Conservation (phyloP, 2,888 invertebrate genomes). For the Choristoneura rosaceana region DNA sequence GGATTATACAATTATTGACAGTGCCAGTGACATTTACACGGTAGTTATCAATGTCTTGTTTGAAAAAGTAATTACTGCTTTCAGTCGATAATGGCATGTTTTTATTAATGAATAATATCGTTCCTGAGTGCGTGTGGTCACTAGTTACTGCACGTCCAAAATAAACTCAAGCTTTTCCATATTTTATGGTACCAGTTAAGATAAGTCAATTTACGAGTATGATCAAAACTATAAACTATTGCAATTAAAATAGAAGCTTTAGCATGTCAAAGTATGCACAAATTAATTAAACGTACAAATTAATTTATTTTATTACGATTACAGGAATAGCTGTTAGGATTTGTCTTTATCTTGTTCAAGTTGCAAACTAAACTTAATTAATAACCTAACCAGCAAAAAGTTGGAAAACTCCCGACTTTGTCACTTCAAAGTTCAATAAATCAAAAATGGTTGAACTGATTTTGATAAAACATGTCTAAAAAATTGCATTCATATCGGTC, state of each 20-base stretch:
- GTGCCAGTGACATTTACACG: slow-evolving; percentile 21
- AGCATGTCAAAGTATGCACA: neutral
- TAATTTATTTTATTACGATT: too few relatives aligned
- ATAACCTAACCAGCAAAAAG: too few relatives aligned
- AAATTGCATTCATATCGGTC: too few relatives aligned
- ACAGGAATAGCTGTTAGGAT: neutral
- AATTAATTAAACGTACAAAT: neutral
- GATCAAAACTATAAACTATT: slow-evolving; percentile 11
- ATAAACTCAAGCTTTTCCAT: slow-evolving; percentile 7
- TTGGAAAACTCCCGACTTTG: too few relatives aligned
- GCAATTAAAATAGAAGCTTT: neutral
- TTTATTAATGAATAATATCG: slow-evolving; percentile 10
- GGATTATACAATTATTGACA: slow-evolving; percentile 14
- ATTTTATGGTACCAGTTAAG: slow-evolving; percentile 14
- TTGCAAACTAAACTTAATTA: too few relatives aligned
- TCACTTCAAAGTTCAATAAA: too few relatives aligned
- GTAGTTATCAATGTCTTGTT: slow-evolving; percentile 13
- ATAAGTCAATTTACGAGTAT: slow-evolving; percentile 10
- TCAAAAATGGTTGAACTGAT: too few relatives aligned
- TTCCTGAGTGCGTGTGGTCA: slow-evolving; percentile 28
- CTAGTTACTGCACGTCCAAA: slow-evolving; percentile 13
- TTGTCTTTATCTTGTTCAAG: neutral
- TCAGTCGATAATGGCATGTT: slow-evolving; percentile 27
- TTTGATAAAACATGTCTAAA: too few relatives aligned
- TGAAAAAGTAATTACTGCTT: slow-evolving; percentile 17